Conservation (phyloP, 2,797 vertebrate genomes). For the Phataginus tricuspis region DNA sequence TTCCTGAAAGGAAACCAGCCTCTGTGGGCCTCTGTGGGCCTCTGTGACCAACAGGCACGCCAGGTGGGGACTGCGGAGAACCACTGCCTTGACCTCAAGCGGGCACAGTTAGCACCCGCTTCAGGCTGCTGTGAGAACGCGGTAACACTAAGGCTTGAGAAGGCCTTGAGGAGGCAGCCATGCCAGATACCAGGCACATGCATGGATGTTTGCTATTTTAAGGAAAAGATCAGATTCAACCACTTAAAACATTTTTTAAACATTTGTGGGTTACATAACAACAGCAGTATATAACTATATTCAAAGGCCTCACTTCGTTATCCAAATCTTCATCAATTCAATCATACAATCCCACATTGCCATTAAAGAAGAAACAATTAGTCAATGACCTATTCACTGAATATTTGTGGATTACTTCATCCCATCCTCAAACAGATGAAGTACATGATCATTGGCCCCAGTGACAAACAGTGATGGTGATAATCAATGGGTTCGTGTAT, state of each 20-base stretch:
- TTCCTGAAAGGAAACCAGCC: neutral
- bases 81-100: neutral
- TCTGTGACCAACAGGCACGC: neutral
- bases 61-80: neutral
- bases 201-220: neutral
- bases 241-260: neutral
- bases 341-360: neutral
- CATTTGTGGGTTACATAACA: neutral
- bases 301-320: neutral
- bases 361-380: neutral
- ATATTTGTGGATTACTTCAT: neutral
- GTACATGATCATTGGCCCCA: neutral
- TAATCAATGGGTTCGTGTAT: neutral
- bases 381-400: neutral
- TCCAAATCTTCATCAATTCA: neutral
- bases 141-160: neutral
- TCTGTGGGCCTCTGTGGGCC: neutral
- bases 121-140: neutral
- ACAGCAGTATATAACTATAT: neutral
- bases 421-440: accelerated
- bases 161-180: accelerated
- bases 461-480: too few relatives aligned
- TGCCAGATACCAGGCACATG: neutral
- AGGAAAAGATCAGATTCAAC: neutral
- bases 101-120: too few relatives aligned